Percentiles rank a stretch among this genome's conserved stretches.
Evolutionary conservation across 35 echinoderm and acorn worm genomes (phyloP).

Genomic region (Apostichopus californicus): DNA sequence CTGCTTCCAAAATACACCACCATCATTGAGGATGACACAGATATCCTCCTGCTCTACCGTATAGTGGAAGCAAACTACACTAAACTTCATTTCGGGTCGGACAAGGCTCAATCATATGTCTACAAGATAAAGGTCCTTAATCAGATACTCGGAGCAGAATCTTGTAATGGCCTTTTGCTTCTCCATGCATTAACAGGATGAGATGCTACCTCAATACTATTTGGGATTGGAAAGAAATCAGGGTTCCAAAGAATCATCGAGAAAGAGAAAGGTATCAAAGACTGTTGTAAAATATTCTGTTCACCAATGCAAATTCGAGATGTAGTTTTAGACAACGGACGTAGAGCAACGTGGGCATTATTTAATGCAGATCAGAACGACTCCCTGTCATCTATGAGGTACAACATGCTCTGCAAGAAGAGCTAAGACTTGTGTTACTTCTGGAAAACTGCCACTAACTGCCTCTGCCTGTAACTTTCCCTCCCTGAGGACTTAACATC

Average conservation of each 20-base stretch:
- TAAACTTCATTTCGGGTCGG: constrained; percentile 9
- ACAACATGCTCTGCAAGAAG: constrained; percentile 31
- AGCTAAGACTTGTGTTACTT: constrained; percentile 36
- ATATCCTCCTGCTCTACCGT: constrained; percentile 63
- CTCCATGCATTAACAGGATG: constrained; percentile 20
- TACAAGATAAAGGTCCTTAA: constrained; percentile 26
- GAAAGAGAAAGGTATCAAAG: background rate
- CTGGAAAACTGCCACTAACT: constrained; percentile 13
- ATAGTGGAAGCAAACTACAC: constrained; percentile 24
- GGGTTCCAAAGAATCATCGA: background rate
- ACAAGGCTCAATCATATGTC: constrained; percentile 35
- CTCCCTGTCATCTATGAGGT: background rate
- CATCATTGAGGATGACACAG: constrained; percentile 68
- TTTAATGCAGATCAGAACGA: constrained; percentile 30
- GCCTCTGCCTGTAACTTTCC: background rate
- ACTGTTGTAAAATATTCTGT: constrained; percentile 32
- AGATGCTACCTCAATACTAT: constrained; percentile 33
- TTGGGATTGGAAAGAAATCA: constrained; percentile 26
- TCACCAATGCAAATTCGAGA: background rate
- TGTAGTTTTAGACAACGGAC: constrained; percentile 6
- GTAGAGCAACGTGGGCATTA: constrained; percentile 18
- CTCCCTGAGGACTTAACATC: background rate
- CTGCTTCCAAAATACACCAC: constrained; percentile 28
- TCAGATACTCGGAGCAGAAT: background rate
- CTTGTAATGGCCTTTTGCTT: constrained; percentile 18